Evolutionary conservation across 1,140 invertebrate species (phyloP), one percentile per base, ranked within the genome.

Genomic region (Philotrypesis tridentata): DNA sequence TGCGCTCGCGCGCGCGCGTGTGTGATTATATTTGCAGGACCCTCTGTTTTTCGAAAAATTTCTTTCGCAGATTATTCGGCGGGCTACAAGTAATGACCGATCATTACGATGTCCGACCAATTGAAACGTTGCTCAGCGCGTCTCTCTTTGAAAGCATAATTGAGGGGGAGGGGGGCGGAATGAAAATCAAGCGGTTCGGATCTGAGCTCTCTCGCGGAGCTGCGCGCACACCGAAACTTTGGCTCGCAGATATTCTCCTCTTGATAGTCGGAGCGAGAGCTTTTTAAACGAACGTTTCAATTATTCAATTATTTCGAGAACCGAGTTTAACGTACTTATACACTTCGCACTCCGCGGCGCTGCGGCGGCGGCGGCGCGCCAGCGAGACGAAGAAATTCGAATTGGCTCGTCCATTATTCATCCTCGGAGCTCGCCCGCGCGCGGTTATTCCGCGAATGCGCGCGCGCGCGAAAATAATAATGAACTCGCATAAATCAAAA

Each of bases 401-500:
- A 78, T 78, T 40, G 81, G 75, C 27, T 78, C 55, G 61, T 79
- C 27, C 70, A 75, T 79, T 79, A 79, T 74, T 82, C 75, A 65
- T 21, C 55, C 48, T 27, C 72, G 17, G 82, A 40, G 29, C 68
- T 43, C 31, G 68, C 68, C 29, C 33, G 11, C n/a, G 83, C 81
- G 73, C 85, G 88, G 90, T 89, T 90, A 87, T 90, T 87, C 86
- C 83, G 83, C 65, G 60, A 76, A 76, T 63, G 75, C 55, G 85
- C 82, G 88, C 83, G 75, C 55, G 85, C 82, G 88, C 83, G 88
- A 90, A 91, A 90, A 91, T 90, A 90, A 90, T 91, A 90, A 91
- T 90, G 88, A 90, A 91, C 87, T 89, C 87, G 67, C 85, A 87
- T 91, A 91, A 91, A 91, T 91, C 88, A 90, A 83, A 85, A 89